Percentiles rank a stretch among this genome's conserved stretches.
Conservation (phyloP, 2,113 vertebrate genomes). For the Brienomyrus brachyistius region DNA sequence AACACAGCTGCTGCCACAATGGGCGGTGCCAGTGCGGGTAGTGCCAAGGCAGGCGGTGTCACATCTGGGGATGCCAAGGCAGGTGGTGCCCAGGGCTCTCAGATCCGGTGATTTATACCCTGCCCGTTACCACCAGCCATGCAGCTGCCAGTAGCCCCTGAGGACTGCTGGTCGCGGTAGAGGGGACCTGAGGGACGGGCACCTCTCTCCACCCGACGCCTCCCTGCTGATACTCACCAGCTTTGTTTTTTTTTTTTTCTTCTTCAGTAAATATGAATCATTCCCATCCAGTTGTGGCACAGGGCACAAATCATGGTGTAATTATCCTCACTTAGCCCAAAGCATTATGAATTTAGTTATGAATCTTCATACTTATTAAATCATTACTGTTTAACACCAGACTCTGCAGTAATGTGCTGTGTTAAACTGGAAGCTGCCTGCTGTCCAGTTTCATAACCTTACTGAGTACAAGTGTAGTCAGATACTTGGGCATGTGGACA, state of each 20-base stretch:
- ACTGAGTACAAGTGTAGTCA: background rate
- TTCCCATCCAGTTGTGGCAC: background rate
- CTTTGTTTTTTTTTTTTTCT: background rate
- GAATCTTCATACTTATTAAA: background rate
- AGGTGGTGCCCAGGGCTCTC: background rate
- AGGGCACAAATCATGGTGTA: background rate
- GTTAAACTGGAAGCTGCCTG: background rate
- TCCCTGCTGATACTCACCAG: background rate
- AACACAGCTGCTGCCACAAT: background rate
- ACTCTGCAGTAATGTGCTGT: background rate
- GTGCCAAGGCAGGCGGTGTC: too few relatives aligned
- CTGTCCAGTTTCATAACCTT: background rate
- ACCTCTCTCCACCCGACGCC: background rate
- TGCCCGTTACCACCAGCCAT: background rate
- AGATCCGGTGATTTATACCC: background rate
- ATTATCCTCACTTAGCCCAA: background rate
- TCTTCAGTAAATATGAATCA: background rate
- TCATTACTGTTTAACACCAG: background rate
- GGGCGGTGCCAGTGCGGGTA: background rate
- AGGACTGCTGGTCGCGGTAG: background rate
- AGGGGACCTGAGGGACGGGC: background rate
- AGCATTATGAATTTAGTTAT: background rate
- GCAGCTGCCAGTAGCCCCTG: background rate
- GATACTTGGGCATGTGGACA: background rate
- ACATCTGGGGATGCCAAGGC: background rate